Percentiles rank a stretch among this genome's conserved stretches.
Conservation (phyloP, 2,888 invertebrate genomes). For the Amphipoea oculea region DNA sequence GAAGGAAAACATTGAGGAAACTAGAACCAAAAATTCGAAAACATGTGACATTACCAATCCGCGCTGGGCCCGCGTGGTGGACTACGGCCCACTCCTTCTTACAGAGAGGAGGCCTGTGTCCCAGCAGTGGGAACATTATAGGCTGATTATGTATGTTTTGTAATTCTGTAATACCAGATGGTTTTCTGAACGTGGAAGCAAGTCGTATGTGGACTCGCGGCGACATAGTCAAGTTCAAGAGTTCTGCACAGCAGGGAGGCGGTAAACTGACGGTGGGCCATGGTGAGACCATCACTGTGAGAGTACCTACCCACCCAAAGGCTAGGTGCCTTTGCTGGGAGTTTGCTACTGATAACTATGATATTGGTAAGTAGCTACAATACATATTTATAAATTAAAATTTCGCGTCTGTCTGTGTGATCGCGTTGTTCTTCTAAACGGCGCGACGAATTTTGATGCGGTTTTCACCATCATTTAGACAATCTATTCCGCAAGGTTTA, state of each 20-base stretch:
- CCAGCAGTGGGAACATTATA: no score
- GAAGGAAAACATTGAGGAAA: no score
- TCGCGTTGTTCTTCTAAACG: background rate
- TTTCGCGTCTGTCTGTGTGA: background rate
- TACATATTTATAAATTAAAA: no score
- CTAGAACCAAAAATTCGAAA: no score
- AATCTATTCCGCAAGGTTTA: background rate
- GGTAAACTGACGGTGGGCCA: constrained; percentile 98
- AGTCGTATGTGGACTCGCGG: constrained; percentile 99
- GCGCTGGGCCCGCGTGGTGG: no score
- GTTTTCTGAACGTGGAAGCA: constrained; percentile 90
- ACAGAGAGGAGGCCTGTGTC: no score
- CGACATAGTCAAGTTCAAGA: constrained; percentile 97
- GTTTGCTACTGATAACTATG: constrained; percentile 99
- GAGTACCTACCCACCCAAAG: constrained; percentile 98
- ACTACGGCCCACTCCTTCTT: no score
- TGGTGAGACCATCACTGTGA: constrained; percentile 98
- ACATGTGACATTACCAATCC: no score
- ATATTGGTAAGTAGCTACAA: constrained; percentile 92
- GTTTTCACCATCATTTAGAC: background rate
- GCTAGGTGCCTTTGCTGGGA: constrained; percentile 99
- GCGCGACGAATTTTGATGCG: background rate
- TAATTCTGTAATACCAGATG: constrained; percentile 70
- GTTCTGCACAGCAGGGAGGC: constrained; percentile 95
- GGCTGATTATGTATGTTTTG: no score